phyloP scores from a whole-genome alignment of 1,140 invertebrate genomes.

The Halesus radiatus region DNA sequence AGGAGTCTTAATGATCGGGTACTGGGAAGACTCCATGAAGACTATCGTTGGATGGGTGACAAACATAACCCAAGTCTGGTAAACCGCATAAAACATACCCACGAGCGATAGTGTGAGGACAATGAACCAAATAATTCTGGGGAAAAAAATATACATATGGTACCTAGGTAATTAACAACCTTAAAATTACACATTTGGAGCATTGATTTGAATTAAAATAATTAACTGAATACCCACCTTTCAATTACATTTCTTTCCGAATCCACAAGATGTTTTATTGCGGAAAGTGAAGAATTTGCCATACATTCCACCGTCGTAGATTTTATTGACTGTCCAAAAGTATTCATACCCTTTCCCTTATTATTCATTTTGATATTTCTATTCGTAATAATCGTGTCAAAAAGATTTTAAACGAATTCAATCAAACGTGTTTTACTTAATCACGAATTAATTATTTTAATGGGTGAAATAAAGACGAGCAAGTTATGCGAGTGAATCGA shows the following conservation, averaged over 20 bases:
- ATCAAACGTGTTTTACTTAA: too few species aligned
- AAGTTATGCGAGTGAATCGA: too few species aligned
- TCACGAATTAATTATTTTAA: too few species aligned
- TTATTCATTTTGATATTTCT: too few species aligned
- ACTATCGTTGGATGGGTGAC: constrained; percentile 66
- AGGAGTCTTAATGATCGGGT: constrained; percentile 67
- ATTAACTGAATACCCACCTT: neutral
- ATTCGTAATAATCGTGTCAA: too few species aligned
- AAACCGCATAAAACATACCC: constrained; percentile 53
- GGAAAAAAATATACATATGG: neutral
- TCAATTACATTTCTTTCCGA: constrained; percentile 34
- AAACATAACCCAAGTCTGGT: constrained; percentile 61
- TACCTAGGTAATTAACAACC: too few species aligned
- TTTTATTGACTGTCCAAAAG: too few species aligned
- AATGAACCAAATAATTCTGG: constrained; percentile 43
- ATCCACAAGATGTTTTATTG: constrained; percentile 37
- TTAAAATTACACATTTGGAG: too few species aligned
- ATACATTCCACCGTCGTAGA: constrained; percentile 22
- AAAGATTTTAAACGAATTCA: too few species aligned
- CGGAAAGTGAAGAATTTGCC: constrained; percentile 47
- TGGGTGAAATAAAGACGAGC: too few species aligned
- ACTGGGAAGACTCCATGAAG: constrained; percentile 65
- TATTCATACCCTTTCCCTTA: too few species aligned
- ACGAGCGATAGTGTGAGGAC: constrained; percentile 34
- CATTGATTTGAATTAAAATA: too few species aligned